Conservation (phyloP, 1,140 invertebrate genomes). For the Druon quercuslanigerum region DNA sequence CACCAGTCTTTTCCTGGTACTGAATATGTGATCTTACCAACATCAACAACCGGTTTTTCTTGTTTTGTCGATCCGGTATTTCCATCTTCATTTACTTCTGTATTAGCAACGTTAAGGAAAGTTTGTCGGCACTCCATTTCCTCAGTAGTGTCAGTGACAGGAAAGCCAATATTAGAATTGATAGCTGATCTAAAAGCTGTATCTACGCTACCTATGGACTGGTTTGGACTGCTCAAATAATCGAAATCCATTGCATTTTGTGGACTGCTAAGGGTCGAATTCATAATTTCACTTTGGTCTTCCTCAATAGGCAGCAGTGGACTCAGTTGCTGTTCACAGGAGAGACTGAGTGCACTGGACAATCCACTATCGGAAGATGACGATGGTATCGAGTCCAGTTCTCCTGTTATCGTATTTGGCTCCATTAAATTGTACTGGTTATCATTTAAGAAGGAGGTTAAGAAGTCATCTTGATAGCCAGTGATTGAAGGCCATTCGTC, state of each 20-base stretch:
- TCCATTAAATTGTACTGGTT: slow-evolving; percentile 65
- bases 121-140: slow-evolving; percentile 63
- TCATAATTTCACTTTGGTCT: slow-evolving; percentile 59
- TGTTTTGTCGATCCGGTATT: slow-evolving; percentile 43
- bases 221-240: slow-evolving; percentile 61
- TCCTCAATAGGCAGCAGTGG: slow-evolving; percentile 64
- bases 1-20: too few relatives aligned
- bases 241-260: slow-evolving; percentile 65
- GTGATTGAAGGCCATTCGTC: slow-evolving; percentile 35
- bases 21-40: slow-evolving; percentile 41
- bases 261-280: slow-evolving; percentile 59
- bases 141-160: slow-evolving; percentile 54
- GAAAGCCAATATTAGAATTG: slow-evolving; percentile 65
- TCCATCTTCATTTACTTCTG: slow-evolving; percentile 47
- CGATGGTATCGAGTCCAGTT: slow-evolving; percentile 57
- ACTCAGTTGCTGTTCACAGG: slow-evolving; percentile 68
- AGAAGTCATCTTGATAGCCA: slow-evolving; percentile 56
- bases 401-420: slow-evolving; percentile 42
- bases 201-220: slow-evolving; percentile 62
- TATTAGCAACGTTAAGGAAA: slow-evolving; percentile 60
- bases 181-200: slow-evolving; percentile 64
- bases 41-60: slow-evolving; percentile 43
- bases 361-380: slow-evolving; percentile 68
- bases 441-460: slow-evolving; percentile 66
- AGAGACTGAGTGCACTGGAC: slow-evolving; percentile 63